phyloP scores from a whole-genome alignment of 2,113 vertebrate species.

The Albula goreensis region DNA sequence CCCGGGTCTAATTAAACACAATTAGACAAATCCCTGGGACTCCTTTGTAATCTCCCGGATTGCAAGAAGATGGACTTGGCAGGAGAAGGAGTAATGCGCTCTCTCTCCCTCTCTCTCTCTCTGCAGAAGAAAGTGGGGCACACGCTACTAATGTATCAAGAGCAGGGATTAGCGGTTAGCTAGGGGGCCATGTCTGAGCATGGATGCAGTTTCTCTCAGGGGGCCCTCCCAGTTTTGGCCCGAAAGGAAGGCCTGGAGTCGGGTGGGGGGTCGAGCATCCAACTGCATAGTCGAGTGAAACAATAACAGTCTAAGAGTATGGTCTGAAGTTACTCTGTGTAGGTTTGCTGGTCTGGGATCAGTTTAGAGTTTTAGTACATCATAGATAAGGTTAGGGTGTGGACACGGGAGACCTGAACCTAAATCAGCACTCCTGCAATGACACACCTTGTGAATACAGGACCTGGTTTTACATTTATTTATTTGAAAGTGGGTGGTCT shows the following conservation, averaged over 20 bases:
- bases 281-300: conserved; percentile 27
- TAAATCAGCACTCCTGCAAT: no score
- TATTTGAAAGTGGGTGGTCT: conserved; percentile 58
- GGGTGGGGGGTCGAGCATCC: conserved; percentile 57
- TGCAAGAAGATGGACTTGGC: conserved; percentile 61
- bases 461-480: background rate
- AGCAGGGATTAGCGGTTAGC: conserved; percentile 75
- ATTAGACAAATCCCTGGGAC: conserved; percentile 71
- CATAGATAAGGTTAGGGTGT: no score
- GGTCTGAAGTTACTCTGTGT: no score
- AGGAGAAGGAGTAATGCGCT: conserved; percentile 56
- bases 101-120: conserved; percentile 31
- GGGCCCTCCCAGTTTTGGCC: conserved; percentile 56
- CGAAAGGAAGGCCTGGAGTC: conserved; percentile 48
- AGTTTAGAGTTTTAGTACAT: no score
- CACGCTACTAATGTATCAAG: conserved; percentile 74
- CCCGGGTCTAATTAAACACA: conserved; percentile 70
- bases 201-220: conserved; percentile 65
- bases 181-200: conserved; percentile 56
- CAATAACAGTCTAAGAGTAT: background rate
- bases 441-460: no score
- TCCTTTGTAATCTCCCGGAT: conserved; percentile 64
- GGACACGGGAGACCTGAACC: no score
- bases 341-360: no score
- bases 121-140: conserved; percentile 62